Percentiles rank a stretch among this genome's conserved stretches.
phyloP scores from a whole-genome alignment of 2,888 invertebrate genomes.

The Papilio protenor region DNA sequence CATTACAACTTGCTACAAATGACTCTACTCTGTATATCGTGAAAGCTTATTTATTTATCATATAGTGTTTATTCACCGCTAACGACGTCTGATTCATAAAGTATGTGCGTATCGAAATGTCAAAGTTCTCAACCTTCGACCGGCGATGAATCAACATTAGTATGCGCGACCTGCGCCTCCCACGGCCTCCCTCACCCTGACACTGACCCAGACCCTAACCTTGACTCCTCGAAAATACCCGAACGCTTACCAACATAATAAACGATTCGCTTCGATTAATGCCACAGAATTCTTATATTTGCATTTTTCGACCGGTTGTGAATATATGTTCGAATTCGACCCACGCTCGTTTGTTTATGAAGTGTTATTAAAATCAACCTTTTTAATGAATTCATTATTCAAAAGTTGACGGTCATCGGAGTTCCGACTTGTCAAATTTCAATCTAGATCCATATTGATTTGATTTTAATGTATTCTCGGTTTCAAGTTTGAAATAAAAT shows the following conservation, averaged over 20 bases:
- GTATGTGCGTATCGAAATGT: constrained; percentile 58
- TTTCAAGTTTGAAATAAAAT: neutral
- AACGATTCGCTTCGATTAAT: constrained; percentile 44
- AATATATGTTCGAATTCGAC: constrained; percentile 27
- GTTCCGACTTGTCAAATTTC: constrained; percentile 12
- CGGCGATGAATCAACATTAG: constrained; percentile 66
- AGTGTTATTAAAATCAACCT: neutral
- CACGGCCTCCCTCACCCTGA: constrained; percentile 67
- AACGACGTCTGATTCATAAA: constrained; percentile 45
- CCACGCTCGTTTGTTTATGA: constrained; percentile 38
- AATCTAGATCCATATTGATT: constrained; percentile 24
- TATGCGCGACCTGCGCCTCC: constrained; percentile 60
- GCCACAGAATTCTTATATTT: constrained; percentile 45
- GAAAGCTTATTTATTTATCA: constrained; percentile 5
- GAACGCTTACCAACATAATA: constrained; percentile 48
- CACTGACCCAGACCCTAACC: constrained; percentile 59
- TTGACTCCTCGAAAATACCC: constrained; percentile 59
- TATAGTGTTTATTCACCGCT: constrained; percentile 39
- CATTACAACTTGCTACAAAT: neutral
- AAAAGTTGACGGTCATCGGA: constrained; percentile 1
- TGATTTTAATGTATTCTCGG: constrained; percentile 6
- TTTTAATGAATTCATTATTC: constrained; percentile 27
- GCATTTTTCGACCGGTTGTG: constrained; percentile 47
- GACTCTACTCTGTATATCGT: neutral
- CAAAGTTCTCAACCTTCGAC: constrained; percentile 73